Base-by-base conservation (phyloP, 2,888 invertebrate genomes). In the Pristionchus maxplancki region DNA sequence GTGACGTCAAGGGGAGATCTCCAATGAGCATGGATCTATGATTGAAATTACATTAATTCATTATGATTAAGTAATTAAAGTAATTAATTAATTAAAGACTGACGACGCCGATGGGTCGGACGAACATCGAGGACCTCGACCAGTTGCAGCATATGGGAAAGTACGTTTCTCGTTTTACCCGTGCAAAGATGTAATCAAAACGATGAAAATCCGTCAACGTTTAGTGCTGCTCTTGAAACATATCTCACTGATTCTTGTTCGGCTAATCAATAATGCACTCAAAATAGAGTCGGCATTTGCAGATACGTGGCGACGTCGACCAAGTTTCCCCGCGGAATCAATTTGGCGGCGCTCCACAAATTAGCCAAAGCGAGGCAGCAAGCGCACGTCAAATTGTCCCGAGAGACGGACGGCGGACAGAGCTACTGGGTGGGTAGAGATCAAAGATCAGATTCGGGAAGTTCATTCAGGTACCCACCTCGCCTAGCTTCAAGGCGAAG, bases 141-240 rank as follows among this genome's bases (percentile, higher is more conserved):
- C 91, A 94, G 67, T 88, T 94, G 58, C 88, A 94, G 87, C 94
- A 94, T 85, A 89, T 94, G 81, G 94, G 94, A 90, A 93, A 90
- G 94, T 94, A 74, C 85, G 92, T 71, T 20, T 74, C 8, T 40
- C 24, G n/a, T 8, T 6, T 37, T 24, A 74, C 15, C 17, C 13
- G 15, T 1, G 62, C 8, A 62, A 4, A 9, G 8, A n/a, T 15
- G n/a, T n/a, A n/a, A n/a, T n/a, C n/a, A n/a, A n/a, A n/a, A n/a
- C n/a, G n/a, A n/a, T n/a, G n/a, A n/a, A n/a, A n/a, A n/a, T n/a
- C n/a, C n/a, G n/a, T n/a, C n/a, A n/a, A n/a, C n/a, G n/a, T n/a
- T n/a, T n/a, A n/a, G n/a, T n/a, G n/a, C n/a, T n/a, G n/a, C n/a
- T n/a, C n/a, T n/a, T n/a, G n/a, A n/a, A n/a, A n/a, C n/a, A n/a